Evolutionary conservation across 2,797 vertebrate genomes (phyloP).

Genomic region (Dendrocincla fuliginosa): DNA sequence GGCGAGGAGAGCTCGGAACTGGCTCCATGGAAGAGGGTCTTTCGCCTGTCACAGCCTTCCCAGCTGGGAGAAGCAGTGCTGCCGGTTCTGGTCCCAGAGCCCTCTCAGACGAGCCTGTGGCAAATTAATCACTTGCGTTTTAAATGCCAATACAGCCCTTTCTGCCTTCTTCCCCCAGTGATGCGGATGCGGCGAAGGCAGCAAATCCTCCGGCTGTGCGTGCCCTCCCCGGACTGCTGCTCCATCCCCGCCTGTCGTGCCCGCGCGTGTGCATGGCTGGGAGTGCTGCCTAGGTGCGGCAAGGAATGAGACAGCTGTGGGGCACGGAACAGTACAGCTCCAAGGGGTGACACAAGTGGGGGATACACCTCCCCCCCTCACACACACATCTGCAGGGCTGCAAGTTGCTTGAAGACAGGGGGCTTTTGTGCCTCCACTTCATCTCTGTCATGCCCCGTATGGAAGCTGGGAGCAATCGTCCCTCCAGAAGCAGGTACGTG

Average conservation of each 20-base stretch:
- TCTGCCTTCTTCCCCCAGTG: constrained; percentile 48
- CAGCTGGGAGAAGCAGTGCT: neutral
- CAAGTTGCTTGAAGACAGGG: neutral
- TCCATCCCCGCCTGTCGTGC: constrained; percentile 29
- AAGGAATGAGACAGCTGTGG: constrained; percentile 50
- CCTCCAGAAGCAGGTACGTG: constrained; percentile 40
- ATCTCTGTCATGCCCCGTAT: neutral
- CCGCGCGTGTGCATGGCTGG: neutral
- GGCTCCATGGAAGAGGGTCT: constrained; percentile 30
- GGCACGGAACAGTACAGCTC: constrained; percentile 7
- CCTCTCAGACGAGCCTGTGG: constrained; percentile 21
- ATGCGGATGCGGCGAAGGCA: constrained; percentile 66
- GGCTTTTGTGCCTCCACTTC: neutral
- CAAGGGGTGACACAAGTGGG: neutral
- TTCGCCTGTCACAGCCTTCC: neutral
- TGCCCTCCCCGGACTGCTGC: constrained; percentile 35
- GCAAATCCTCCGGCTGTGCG: constrained; percentile 49
- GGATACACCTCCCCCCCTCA: neutral
- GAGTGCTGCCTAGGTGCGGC: constrained; percentile 30
- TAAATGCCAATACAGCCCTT: constrained; percentile 55
- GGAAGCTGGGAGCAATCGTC: constrained; percentile 10
- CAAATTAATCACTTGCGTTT: constrained; percentile 20
- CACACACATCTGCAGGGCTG: neutral
- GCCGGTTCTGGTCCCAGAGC: constrained; percentile 9
- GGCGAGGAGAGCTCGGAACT: constrained; percentile 10